These are phyloP conservation scores for Ditula angustiorana DNA, from an alignment of 2,888 invertebrate species.

Conservation along the genomic window DNA sequence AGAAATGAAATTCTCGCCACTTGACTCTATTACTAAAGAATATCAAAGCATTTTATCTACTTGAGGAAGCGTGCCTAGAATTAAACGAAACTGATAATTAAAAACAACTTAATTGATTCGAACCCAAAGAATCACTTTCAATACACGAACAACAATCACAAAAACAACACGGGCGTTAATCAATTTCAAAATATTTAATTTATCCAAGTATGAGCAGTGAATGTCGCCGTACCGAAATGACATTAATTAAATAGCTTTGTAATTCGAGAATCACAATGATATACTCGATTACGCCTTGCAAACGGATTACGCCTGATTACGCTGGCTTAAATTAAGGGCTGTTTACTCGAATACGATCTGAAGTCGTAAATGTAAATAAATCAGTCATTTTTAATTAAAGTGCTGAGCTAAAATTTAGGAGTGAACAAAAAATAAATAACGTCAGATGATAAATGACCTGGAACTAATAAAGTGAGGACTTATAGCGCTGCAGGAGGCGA, in stretches of 20 bases:
- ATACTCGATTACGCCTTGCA: conserved; percentile 9
- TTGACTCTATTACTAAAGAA: no score
- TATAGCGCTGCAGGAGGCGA: conserved; percentile 8
- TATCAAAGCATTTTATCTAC: no score
- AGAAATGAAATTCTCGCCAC: no score
- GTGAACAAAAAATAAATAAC: conserved; percentile 43
- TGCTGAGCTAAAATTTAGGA: conserved; percentile 50
- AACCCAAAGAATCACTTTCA: no score
- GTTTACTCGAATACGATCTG: conserved; percentile 33
- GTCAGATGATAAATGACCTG: conserved; percentile 14
- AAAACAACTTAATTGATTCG: no score
- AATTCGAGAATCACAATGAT: conserved; percentile 17
- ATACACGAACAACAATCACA: no score
- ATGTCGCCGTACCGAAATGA: neutral
- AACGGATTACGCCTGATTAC: conserved; percentile 1
- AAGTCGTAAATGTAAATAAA: conserved; percentile 52
- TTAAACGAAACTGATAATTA: no score
- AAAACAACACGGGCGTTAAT: neutral
- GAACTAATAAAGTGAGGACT: conserved; percentile 17
- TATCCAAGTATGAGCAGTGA: neutral
- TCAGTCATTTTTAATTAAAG: conserved; percentile 63
- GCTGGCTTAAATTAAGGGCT: conserved; percentile 8
- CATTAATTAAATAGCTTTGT: conserved; percentile 29
- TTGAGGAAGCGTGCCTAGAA: no score
- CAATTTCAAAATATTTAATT: neutral